Base-by-base conservation (phyloP, 2,888 invertebrate genomes). In the Carpatolechia fugitivella region DNA sequence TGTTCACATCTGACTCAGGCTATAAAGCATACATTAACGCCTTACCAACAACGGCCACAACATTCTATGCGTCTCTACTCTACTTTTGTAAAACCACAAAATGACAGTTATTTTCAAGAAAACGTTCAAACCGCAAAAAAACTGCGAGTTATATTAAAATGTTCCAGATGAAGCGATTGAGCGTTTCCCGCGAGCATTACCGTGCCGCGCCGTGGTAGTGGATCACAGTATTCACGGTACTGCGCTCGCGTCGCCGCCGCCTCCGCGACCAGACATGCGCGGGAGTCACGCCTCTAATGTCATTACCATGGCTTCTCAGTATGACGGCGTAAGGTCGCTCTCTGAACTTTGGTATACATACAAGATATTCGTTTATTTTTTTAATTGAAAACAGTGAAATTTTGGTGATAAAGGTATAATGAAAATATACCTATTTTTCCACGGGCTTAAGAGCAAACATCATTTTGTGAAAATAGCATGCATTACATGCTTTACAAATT, bases 151-250 rank as follows among this genome's bases (percentile, higher is more conserved):
- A 48, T 52, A 53, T 31, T 36, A 58, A 52, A 50, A 29, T 33
- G 35, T 54, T 57, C 54, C 36, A 33, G 33, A 47, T 56, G 52
- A 31, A 50, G n/a, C 48, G 20, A 56, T 53, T 38, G 10, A n/a
- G n/a, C n/a, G n/a, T n/a, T 54, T 40, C 51, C 54, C 40, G 46
- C 49, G 60, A 58, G 48, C 56, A 56, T 55, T 54, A 30, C 49
- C 38, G 30, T 18, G 16, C 18, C n/a, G 18, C 14, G 8, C 18
- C 8, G 40, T 4, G 36, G 7, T 1, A 3, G 14, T 24, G 6
- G 24, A 24, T 24, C 24, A 24, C 24, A 6, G 24, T 24, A 24
- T 24, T 24, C 24, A 24, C 24, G 24, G 24, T 24, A 24, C 24
- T 24, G 24, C 24, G 24, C 24, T 18, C 18, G 40, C 40, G n/a